Evolutionary conservation across 2,888 invertebrate species (phyloP), one percentile per base, ranked within the genome.

Genomic region (Desoria tigrina): DNA sequence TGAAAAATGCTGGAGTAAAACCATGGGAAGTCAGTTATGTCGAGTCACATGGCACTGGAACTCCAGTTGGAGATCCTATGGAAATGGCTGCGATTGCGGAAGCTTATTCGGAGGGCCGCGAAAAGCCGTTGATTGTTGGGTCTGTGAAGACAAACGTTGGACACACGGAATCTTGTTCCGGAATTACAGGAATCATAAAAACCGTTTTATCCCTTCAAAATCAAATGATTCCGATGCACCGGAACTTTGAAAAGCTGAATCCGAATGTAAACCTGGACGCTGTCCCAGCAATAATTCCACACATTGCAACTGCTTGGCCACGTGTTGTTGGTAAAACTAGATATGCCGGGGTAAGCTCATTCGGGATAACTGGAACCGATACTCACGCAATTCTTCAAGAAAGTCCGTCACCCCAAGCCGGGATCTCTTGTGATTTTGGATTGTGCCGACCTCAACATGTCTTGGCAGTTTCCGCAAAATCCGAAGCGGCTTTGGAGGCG

Each of bases 301-400:
- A 59, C 14, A 49, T 60, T 21, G 28, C 62, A 7, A 14, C 60
- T 23, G 26, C 42, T 6, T 66, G 66, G 66, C 24, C 42, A 1
- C 61, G 28, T 28, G 7, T 24, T 2, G 2, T 1, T 2, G 66
- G 59, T 6, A 57, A 61, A 18, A 50, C 16, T 1, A 32, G 66
- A 23, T 37, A 49, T 1, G 66, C 66, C 14, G 66, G 66, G 2
- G 56, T 66, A 1, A 62, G 62, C 42, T 66, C 66, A 1, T 66
- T 62, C 50, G 66, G 66, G 1, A 62, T 66, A n/a, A 66, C 66
- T 23, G 66, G 62, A 21, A 66, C 66, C 11, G 62, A 66, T 62
- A 54, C 56, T 2, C 66, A 66, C 26, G 24, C 61, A 3, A 63
- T 66, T 39, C 0, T 66, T 1, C 51, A 66, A 27, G 66, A 66